Percentiles rank a stretch among this genome's conserved stretches.
phyloP scores from a whole-genome alignment of 2,797 vertebrate species.

The Delichon dasypus region DNA sequence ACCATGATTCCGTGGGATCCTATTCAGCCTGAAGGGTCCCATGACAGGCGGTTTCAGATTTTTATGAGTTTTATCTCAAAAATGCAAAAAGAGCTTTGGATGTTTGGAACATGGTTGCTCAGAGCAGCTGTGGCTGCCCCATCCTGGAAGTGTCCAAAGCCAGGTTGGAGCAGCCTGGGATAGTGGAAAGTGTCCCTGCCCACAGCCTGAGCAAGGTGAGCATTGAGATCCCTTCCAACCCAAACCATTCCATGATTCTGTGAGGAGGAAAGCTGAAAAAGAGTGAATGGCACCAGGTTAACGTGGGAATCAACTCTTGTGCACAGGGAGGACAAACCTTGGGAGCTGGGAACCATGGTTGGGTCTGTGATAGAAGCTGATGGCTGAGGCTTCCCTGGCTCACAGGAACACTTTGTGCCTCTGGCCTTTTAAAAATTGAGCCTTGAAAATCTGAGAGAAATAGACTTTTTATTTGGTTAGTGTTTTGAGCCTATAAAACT shows the following conservation, averaged over 20 bases:
- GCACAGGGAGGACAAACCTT: background rate
- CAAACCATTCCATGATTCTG: background rate
- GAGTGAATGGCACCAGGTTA: background rate
- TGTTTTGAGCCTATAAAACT: background rate
- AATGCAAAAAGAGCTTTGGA: background rate
- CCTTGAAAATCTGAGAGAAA: background rate
- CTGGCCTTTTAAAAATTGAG: background rate
- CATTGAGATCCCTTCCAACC: background rate
- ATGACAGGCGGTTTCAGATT: background rate
- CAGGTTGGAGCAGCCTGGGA: background rate
- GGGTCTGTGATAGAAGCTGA: background rate
- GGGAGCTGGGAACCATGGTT: background rate
- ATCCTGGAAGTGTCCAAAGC: background rate
- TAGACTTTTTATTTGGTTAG: conserved; percentile 20
- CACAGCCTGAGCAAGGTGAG: background rate
- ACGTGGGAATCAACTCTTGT: accelerated
- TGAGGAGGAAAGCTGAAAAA: background rate
- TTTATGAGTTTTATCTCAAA: background rate
- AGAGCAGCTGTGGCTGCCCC: background rate
- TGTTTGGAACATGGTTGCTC: accelerated
- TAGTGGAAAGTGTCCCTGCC: background rate
- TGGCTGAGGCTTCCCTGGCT: background rate
- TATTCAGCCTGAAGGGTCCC: background rate
- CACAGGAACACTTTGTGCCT: background rate
- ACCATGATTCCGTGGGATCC: accelerated